Percentiles rank a stretch among this genome's conserved stretches.
Conservation (phyloP, 1,140 invertebrate genomes). For the Drosophila subobscura region DNA sequence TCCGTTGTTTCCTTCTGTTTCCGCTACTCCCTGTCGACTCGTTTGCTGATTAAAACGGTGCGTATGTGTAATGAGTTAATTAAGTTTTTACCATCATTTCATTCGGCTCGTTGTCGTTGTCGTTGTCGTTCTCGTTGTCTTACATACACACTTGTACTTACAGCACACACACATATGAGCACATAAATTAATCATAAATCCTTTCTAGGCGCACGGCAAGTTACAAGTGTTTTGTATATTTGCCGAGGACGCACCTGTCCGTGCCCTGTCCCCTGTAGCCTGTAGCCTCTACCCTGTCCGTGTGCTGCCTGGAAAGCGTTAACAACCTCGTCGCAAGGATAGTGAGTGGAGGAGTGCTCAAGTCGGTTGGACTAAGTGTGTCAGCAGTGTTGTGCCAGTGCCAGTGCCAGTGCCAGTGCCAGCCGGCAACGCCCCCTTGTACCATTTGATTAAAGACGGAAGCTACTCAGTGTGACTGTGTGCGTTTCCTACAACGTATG, state of each 20-base stretch:
- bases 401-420: slow-evolving; percentile 17
- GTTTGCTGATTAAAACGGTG: slow-evolving; percentile 78
- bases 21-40: slow-evolving; percentile 53
- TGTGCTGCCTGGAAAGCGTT: slow-evolving; percentile 26
- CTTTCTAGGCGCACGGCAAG: slow-evolving; percentile 44
- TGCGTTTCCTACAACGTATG: background rate
- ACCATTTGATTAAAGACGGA: slow-evolving; percentile 72
- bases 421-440: slow-evolving; percentile 58
- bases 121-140: slow-evolving; percentile 15
- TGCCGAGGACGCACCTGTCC: slow-evolving; percentile 61
- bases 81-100: slow-evolving; percentile 75
- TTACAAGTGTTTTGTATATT: slow-evolving; percentile 80
- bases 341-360: slow-evolving; percentile 20
- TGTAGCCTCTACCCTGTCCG: background rate
- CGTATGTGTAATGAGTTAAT: slow-evolving; percentile 83
- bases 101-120: slow-evolving; percentile 16
- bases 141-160: background rate
- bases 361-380: slow-evolving; percentile 55
- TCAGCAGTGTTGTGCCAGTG: slow-evolving; percentile 52
- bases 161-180: slow-evolving; percentile 35
- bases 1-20: slow-evolving; percentile 20
- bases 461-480: slow-evolving; percentile 24
- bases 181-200: slow-evolving; percentile 81
- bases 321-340: slow-evolving; percentile 30
- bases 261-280: background rate